Conservation (phyloP, 2,113 vertebrate species). For the Lepisosteus osseus region DNA sequence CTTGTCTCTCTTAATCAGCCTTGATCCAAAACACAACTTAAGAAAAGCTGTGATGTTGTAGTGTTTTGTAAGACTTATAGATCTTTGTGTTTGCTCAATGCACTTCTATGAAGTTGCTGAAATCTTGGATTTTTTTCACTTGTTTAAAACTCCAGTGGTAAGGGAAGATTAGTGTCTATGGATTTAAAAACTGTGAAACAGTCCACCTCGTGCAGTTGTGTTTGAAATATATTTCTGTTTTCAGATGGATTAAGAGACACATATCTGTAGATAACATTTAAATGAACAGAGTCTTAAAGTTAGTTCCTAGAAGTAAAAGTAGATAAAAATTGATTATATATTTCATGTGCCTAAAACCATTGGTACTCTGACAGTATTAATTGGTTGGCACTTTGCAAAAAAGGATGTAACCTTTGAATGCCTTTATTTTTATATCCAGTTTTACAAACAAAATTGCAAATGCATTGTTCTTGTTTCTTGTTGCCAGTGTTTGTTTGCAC, state of each 20-base stretch:
- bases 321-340: constrained; percentile 1
- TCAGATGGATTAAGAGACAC: too few species aligned
- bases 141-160: constrained; percentile 57
- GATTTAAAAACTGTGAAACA: constrained; percentile 44
- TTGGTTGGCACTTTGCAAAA: too few species aligned
- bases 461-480: too few species aligned
- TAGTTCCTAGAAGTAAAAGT: background rate
- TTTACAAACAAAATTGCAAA: too few species aligned
- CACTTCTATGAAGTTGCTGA: constrained; percentile 38
- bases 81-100: background rate
- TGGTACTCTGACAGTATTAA: too few species aligned
- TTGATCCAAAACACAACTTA: background rate
- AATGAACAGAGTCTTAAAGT: background rate
- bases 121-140: constrained; percentile 62
- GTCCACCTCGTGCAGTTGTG: too few species aligned
- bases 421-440: too few species aligned
- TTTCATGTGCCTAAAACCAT: background rate
- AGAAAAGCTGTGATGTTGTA: background rate
- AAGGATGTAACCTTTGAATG: too few species aligned
- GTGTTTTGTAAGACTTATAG: background rate
- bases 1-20: background rate
- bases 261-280: too few species aligned
- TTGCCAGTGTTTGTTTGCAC: too few species aligned
- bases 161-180: constrained; percentile 53
- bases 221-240: too few species aligned